These are phyloP conservation scores for Oryzias dopingdopingensis DNA, from an alignment of 2,797 vertebrate species.

Conservation along the genomic window DNA sequence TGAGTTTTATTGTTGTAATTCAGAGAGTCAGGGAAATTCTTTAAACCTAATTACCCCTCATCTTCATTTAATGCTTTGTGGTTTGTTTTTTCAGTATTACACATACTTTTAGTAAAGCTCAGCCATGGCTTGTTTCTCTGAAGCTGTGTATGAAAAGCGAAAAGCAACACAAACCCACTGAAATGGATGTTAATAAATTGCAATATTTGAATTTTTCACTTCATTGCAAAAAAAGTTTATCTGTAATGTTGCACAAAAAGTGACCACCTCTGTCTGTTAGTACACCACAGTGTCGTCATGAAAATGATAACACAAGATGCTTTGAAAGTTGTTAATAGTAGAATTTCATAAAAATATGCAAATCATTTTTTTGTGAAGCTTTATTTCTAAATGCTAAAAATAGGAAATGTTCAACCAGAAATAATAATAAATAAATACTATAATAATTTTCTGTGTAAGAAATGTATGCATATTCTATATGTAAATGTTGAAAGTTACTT, in stretches of 20 bases:
- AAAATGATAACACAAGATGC: background rate
- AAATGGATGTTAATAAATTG: too few species aligned
- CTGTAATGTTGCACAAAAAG: conserved; percentile 32
- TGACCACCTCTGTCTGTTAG: conserved; percentile 17
- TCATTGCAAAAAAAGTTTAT: too few species aligned
- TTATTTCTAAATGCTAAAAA: conserved; percentile 16
- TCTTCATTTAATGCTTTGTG: conserved; percentile 18
- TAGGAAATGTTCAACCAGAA: conserved; percentile 15
- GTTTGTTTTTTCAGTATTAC: conserved; percentile 30
- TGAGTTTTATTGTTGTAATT: conserved; percentile 18
- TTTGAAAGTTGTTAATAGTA: too few species aligned
- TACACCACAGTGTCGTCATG: conserved; percentile 13
- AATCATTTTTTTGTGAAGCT: conserved; percentile 24
- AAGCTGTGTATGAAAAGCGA: too few species aligned
- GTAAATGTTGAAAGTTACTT: conserved; percentile 50
- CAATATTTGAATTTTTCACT: too few species aligned
- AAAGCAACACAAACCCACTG: too few species aligned
- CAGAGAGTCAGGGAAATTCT: conserved; percentile 33
- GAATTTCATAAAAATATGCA: conserved; percentile 29
- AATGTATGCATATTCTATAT: conserved; percentile 45
- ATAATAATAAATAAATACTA: conserved; percentile 26
- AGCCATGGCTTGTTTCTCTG: conserved; percentile 10
- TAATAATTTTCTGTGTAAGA: conserved; percentile 56
- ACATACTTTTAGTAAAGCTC: conserved; percentile 16
- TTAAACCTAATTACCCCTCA: conserved; percentile 7